A percentile compares a stretch with the other conserved stretches of the same genome.
Evolutionary conservation across 2,797 vertebrate genomes (phyloP).

Genomic region (Danio jaintianensis): DNA sequence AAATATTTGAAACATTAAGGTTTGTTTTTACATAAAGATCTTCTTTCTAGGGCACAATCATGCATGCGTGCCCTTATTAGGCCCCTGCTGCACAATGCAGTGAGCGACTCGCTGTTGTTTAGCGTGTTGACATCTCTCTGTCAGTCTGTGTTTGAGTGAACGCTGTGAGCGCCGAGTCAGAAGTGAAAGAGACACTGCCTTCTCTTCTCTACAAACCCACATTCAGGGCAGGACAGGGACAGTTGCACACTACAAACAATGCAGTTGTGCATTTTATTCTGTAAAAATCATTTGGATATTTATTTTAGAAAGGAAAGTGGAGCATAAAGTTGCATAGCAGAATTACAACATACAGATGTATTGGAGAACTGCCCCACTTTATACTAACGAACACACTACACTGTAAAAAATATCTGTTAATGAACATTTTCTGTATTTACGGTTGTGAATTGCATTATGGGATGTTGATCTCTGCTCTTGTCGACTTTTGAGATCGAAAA

Average conservation of each 20-base stretch:
- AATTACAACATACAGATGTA: no score
- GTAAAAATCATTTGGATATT: not conserved
- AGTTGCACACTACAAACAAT: not conserved
- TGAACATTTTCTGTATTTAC: no score
- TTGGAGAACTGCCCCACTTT: not conserved
- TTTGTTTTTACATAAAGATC: not conserved
- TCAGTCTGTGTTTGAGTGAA: slow-evolving; percentile 16
- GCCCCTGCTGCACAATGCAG: not conserved
- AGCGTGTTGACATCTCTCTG: slow-evolving; percentile 14
- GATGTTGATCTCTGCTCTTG: no score
- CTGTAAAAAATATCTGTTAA: no score
- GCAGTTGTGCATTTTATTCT: not conserved
- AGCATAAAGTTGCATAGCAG: not conserved
- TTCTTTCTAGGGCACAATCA: not conserved
- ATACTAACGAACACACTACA: not conserved
- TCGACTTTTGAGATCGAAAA: no score
- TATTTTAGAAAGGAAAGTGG: not conserved
- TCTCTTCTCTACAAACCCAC: not conserved
- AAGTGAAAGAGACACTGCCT: not conserved
- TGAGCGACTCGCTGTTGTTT: not conserved
- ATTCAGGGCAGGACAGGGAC: not conserved
- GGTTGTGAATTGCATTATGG: no score
- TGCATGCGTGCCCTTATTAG: not conserved
- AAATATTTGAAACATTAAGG: not conserved
- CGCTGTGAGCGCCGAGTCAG: slow-evolving; percentile 3